Evolutionary conservation across 1,140 invertebrate species (phyloP).

Genomic region (Stenopsyche tienmushanensis): DNA sequence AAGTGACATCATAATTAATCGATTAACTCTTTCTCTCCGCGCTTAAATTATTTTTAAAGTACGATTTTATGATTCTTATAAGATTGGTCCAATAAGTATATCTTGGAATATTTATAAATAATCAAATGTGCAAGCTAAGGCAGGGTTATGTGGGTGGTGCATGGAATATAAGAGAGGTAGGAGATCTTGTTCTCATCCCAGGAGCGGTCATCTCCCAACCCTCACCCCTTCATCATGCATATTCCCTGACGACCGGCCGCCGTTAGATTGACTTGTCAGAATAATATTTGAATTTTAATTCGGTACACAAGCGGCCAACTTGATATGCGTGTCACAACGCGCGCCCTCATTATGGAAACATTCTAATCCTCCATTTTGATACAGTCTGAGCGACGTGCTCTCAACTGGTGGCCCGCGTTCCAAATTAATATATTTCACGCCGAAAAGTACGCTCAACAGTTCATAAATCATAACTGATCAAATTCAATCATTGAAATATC

Average conservation of each 20-base stretch:
- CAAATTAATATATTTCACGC: no score
- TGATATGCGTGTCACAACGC: constrained; percentile 37
- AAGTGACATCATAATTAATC: no score
- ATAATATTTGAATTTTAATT: constrained; percentile 59
- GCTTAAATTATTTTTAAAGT: no score
- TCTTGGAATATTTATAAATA: no score
- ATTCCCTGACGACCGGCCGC: constrained; percentile 46
- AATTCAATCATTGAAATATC: background rate
- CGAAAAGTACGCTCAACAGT: background rate
- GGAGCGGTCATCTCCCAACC: constrained; percentile 6
- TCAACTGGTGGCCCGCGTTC: constrained; percentile 2
- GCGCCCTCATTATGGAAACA: constrained; percentile 36
- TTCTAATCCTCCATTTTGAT: constrained; percentile 38
- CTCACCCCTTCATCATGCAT: constrained; percentile 25
- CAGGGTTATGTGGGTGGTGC: no score
- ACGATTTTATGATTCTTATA: no score
- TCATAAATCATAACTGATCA: background rate
- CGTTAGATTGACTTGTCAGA: constrained; percentile 57
- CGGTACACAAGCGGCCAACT: constrained; percentile 32
- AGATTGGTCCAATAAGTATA: no score
- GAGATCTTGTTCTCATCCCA: no score
- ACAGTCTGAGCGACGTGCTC: constrained; percentile 2
- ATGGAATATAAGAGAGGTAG: no score
- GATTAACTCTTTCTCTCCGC: no score
- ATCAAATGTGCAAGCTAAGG: no score